A percentile compares a stretch with the other conserved stretches of the same genome.
These are phyloP conservation scores for Scaptomyza pallida DNA, from an alignment of 1,140 invertebrate genomes.

Conservation along the genomic window DNA sequence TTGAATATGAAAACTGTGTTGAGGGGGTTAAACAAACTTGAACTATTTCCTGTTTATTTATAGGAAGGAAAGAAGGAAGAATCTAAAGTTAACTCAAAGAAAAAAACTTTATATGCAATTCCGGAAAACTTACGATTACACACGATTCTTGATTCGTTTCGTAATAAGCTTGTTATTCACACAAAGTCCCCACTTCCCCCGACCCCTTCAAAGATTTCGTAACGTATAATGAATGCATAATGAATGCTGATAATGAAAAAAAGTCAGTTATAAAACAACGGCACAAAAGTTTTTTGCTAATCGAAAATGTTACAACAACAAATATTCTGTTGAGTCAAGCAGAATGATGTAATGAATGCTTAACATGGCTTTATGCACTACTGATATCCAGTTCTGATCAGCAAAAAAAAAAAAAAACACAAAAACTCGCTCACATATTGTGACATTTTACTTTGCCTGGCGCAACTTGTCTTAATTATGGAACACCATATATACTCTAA, in stretches of 20 bases:
- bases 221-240: slow-evolving; percentile 9
- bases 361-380: background rate
- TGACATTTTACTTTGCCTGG: background rate
- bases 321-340: slow-evolving; percentile 44
- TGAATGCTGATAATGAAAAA: slow-evolving; percentile 7
- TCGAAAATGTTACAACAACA: background rate
- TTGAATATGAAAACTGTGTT: no score
- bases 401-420: no score
- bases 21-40: background rate
- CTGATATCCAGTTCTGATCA: slow-evolving; percentile 21
- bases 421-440: background rate
- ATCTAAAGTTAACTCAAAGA: no score
- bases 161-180: slow-evolving; percentile 5
- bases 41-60: background rate
- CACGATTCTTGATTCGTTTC: slow-evolving; percentile 12
- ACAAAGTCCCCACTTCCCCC: background rate
- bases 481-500: background rate
- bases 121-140: background rate
- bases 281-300: slow-evolving; percentile 6
- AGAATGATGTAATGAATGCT: slow-evolving; percentile 61
- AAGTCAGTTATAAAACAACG: slow-evolving; percentile 22
- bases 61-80: no score
- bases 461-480: background rate
- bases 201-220: slow-evolving; percentile 1
- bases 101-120: no score